phyloP scores from a whole-genome alignment of 2,888 invertebrate genomes.

The Drosophila testacea region DNA sequence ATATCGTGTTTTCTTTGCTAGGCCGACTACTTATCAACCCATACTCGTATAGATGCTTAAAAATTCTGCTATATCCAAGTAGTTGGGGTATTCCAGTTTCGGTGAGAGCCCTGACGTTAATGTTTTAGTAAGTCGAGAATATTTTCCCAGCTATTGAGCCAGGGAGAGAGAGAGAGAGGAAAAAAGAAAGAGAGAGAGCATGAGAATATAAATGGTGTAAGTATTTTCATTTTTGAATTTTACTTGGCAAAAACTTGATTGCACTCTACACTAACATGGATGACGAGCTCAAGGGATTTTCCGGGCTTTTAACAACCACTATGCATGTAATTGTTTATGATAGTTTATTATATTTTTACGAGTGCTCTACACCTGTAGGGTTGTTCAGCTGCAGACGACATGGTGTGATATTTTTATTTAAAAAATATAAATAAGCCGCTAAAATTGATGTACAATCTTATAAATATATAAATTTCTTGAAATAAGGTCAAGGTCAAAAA shows the following conservation, averaged over 20 bases:
- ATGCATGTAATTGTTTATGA: conserved; percentile 46
- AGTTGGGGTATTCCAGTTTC: too few relatives aligned
- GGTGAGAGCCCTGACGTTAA: too few relatives aligned
- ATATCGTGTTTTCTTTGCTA: too few relatives aligned
- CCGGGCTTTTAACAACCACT: conserved; percentile 37
- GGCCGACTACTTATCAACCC: too few relatives aligned
- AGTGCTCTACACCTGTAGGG: conserved; percentile 31
- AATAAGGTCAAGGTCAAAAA: too few relatives aligned
- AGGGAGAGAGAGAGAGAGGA: neutral
- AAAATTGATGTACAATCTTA: neutral
- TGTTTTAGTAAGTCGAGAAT: too few relatives aligned
- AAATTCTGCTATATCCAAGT: too few relatives aligned
- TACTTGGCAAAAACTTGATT: neutral
- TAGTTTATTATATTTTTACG: conserved; percentile 9
- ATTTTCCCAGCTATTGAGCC: neutral
- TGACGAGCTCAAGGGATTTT: conserved; percentile 59
- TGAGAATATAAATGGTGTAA: neutral
- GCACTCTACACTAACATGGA: conserved; percentile 1
- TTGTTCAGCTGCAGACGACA: neutral
- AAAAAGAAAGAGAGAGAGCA: neutral
- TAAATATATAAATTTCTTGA: neutral
- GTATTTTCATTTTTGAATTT: neutral
- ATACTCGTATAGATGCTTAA: too few relatives aligned
- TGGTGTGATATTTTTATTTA: conserved; percentile 1
- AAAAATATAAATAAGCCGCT: neutral